These are phyloP conservation scores for Phallusia fumigata DNA, from an alignment of 23 tunicate genomes.

Conservation along the genomic window DNA sequence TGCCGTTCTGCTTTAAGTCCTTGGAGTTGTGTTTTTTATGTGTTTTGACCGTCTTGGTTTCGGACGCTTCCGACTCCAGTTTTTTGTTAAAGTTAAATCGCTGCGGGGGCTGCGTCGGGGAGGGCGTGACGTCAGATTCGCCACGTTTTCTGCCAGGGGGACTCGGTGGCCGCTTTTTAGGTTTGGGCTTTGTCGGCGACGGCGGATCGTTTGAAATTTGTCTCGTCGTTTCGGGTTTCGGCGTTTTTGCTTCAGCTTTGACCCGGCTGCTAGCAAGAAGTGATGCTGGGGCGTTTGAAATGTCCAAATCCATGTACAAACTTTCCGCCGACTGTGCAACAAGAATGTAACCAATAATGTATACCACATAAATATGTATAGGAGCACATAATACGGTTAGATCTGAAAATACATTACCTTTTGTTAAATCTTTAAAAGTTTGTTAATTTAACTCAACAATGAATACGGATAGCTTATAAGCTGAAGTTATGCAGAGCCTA, in stretches of 20 bases:
- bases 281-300: conserved; percentile 7
- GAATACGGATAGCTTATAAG: too few species aligned
- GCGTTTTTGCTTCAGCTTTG: background rate
- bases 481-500: too few species aligned
- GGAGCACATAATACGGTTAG: too few species aligned
- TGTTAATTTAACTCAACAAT: too few species aligned
- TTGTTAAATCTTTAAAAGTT: too few species aligned
- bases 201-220: background rate
- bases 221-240: background rate
- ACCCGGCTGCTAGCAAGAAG: background rate
- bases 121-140: background rate
- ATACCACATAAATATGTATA: too few species aligned
- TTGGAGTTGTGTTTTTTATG: background rate
- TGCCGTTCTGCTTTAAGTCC: background rate
- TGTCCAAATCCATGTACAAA: conserved; percentile 1
- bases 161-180: background rate
- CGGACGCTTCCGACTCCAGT: background rate
- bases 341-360: too few species aligned
- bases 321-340: background rate
- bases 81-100: background rate
- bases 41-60: background rate
- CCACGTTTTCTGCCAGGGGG: background rate
- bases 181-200: background rate
- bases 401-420: too few species aligned
- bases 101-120: background rate